Percentiles rank a stretch among this genome's conserved stretches.
These are phyloP conservation scores for Drosophila fulvimacula DNA, from an alignment of 2,888 invertebrate species.

Conservation along the genomic window DNA sequence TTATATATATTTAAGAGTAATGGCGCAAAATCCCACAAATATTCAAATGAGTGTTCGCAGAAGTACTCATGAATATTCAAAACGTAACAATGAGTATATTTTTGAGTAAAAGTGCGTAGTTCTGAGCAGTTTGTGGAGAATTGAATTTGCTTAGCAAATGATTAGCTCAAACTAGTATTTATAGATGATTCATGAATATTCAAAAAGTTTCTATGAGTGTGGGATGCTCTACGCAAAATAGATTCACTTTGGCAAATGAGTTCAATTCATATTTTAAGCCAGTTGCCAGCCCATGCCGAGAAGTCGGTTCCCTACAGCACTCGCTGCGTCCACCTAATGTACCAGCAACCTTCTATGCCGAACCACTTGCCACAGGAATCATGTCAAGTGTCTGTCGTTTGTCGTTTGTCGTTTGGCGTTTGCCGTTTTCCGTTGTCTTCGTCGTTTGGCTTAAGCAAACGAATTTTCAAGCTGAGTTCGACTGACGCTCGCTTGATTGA, in stretches of 20 bases:
- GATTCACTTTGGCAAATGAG: conserved; percentile 27
- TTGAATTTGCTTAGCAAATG: not conserved
- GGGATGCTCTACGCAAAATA: not conserved
- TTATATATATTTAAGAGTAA: too few relatives aligned
- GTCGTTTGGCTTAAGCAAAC: conserved; percentile 42
- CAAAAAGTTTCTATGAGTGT: not conserved
- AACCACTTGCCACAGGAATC: conserved; percentile 48
- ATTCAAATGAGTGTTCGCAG: not conserved
- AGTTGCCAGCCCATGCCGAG: not conserved
- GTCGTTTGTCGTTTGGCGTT: conserved; percentile 15
- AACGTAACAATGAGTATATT: not conserved
- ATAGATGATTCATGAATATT: not conserved
- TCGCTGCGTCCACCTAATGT: conserved; percentile 6
- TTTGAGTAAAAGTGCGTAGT: not conserved
- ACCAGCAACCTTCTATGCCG: conserved; percentile 14
- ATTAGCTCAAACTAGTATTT: not conserved
- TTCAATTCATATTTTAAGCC: conserved; percentile 25
- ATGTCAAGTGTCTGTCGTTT: conserved; percentile 55
- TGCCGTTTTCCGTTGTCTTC: not conserved
- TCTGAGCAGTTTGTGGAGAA: too few relatives aligned
- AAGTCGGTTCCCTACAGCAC: not conserved
- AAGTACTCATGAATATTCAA: not conserved
- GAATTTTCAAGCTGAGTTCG: conserved; percentile 44
- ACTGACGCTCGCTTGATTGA: conserved; percentile 68
- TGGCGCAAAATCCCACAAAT: too few relatives aligned